phyloP scores from a whole-genome alignment of 2,113 vertebrate species.

The Nymphicus hollandicus region DNA sequence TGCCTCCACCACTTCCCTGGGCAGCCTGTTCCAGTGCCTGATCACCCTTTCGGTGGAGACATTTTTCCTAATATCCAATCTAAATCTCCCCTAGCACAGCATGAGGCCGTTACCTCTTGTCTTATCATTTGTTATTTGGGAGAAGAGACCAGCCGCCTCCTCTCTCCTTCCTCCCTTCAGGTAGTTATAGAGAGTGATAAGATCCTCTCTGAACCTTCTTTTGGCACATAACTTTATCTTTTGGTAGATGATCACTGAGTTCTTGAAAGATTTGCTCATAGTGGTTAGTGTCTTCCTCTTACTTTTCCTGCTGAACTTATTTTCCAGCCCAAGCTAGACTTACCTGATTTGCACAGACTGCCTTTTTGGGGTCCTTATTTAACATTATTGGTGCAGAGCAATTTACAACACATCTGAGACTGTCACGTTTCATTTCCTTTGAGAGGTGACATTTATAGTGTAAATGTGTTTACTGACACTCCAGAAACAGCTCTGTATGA shows the following conservation, averaged over 20 bases:
- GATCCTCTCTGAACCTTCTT: background rate
- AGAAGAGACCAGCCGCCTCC: background rate
- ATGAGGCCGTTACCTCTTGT: background rate
- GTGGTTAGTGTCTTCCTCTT: background rate
- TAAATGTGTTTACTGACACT: background rate
- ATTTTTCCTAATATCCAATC: background rate
- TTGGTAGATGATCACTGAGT: background rate
- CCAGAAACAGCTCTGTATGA: background rate
- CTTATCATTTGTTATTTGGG: background rate
- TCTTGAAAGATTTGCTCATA: background rate
- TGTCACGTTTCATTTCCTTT: slow-evolving; percentile 2
- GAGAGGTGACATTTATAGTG: background rate
- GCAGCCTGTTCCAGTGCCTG: background rate
- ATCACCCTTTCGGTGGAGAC: background rate
- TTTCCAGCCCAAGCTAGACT: background rate
- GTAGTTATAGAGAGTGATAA: background rate
- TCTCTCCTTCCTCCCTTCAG: background rate
- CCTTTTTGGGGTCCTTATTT: background rate
- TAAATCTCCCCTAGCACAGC: background rate
- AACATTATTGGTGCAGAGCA: background rate
- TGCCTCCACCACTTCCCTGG: background rate
- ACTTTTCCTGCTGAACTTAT: background rate
- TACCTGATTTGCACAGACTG: background rate
- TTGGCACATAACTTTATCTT: background rate
- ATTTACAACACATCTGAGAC: background rate